Conservation (phyloP, 2,113 vertebrate species). For the Petroica traversi region DNA sequence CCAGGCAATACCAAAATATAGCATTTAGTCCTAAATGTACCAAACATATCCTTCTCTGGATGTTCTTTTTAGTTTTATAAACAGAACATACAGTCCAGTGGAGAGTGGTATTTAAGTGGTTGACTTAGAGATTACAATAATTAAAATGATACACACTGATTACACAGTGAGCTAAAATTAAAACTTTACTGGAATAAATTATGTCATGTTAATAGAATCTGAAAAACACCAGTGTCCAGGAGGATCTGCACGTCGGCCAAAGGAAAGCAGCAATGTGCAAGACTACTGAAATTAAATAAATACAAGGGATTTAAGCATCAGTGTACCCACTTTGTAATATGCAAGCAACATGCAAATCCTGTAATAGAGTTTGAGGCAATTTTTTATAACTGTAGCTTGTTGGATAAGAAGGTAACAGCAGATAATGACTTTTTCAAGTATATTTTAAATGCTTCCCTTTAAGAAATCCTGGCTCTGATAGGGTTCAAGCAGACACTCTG, state of each 20-base stretch:
- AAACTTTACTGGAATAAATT: conserved; percentile 36
- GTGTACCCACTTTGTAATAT: neutral
- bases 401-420: neutral
- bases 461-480: neutral
- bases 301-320: neutral
- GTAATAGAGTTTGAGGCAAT: neutral
- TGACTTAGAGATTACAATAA: neutral
- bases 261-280: neutral
- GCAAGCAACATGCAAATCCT: neutral
- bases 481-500: neutral
- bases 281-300: neutral
- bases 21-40: neutral
- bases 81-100: neutral
- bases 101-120: neutral
- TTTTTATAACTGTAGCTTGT: neutral
- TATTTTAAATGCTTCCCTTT: neutral
- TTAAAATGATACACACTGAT: neutral
- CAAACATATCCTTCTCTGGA: neutral
- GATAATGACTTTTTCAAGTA: neutral
- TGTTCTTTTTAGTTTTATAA: neutral
- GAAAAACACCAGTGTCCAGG: conserved; percentile 9
- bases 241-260: accelerated
- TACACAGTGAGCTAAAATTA: conserved; percentile 42
- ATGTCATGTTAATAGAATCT: conserved; percentile 27
- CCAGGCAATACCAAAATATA: neutral